A percentile compares a stretch with the other conserved stretches of the same genome.
Conservation (phyloP, 2,113 vertebrate species). For the Indicator maculatus region DNA sequence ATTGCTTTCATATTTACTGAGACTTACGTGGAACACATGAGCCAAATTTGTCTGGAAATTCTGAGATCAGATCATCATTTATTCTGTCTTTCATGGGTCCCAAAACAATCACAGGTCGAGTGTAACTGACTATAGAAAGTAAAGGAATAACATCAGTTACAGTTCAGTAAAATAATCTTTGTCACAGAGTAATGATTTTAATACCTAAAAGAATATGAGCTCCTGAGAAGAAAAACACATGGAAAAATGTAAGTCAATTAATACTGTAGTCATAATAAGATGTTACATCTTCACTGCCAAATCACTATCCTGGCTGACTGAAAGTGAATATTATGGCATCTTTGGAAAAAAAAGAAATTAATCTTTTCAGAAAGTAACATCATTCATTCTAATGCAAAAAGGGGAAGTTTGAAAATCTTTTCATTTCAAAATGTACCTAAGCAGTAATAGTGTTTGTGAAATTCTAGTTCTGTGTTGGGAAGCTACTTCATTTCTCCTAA, state of each 20-base stretch:
- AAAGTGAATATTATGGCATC: not conserved
- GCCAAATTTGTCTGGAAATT: slow-evolving; percentile 98
- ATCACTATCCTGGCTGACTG: not conserved
- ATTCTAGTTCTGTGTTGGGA: not conserved
- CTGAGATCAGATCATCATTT: slow-evolving; percentile 97
- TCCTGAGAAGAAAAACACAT: not conserved
- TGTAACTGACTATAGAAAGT: slow-evolving; percentile 86
- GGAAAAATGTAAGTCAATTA: not conserved
- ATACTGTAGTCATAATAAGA: not conserved
- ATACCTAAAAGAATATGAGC: not conserved
- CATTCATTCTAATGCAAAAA: not conserved
- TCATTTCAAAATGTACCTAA: not conserved
- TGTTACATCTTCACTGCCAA: not conserved
- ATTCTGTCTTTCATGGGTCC: slow-evolving; percentile 98
- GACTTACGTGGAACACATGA: slow-evolving; percentile 97
- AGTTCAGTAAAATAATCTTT: not conserved
- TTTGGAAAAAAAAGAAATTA: not conserved
- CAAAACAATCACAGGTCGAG: slow-evolving; percentile 94
- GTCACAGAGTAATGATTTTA: not conserved
- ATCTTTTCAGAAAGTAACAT: not conserved
- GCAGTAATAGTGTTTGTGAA: not conserved
- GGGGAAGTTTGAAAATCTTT: not conserved
- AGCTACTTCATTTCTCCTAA: not conserved
- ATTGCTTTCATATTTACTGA: not conserved
- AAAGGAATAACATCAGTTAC: not conserved